A percentile compares a stretch with the other conserved stretches of the same genome.
These are phyloP conservation scores for Conomelus anceps DNA, from an alignment of 2,888 invertebrate genomes.

Conservation along the genomic window DNA sequence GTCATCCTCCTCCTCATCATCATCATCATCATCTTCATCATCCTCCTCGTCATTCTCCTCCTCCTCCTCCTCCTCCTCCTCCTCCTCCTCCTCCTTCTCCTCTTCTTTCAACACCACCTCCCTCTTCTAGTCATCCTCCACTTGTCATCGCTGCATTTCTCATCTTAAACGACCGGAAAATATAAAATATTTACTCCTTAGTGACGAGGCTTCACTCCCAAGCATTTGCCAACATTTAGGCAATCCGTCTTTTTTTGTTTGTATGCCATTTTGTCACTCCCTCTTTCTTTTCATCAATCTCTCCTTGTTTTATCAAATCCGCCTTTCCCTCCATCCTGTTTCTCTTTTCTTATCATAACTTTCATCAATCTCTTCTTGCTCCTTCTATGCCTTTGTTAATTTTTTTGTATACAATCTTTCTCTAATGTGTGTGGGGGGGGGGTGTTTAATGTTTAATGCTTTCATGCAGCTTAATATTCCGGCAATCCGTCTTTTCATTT, in stretches of 20 bases:
- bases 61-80: background rate
- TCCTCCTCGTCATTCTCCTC: background rate
- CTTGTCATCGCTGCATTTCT: background rate
- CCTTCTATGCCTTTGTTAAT: background rate
- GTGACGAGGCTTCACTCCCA: background rate
- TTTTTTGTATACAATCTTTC: background rate
- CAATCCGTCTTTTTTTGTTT: too few species aligned
- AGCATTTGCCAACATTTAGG: too few species aligned
- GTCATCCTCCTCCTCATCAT: background rate
- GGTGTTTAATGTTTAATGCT: too few species aligned
- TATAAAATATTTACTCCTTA: background rate
- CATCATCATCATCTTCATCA: background rate
- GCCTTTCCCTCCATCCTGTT: background rate
- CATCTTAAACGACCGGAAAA: background rate
- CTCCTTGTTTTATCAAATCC: background rate
- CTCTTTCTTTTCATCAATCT: background rate
- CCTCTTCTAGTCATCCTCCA: background rate
- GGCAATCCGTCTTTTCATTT: background rate
- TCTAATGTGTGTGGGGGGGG: too few species aligned
- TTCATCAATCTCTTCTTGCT: background rate
- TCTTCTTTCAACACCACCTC: too few species aligned
- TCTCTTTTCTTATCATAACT: background rate
- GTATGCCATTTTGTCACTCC: too few species aligned
- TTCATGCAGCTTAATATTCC: background rate
- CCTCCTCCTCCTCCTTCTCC: background rate